Conservation (phyloP, 2,888 invertebrate genomes). For the Rhagonycha fulva region DNA sequence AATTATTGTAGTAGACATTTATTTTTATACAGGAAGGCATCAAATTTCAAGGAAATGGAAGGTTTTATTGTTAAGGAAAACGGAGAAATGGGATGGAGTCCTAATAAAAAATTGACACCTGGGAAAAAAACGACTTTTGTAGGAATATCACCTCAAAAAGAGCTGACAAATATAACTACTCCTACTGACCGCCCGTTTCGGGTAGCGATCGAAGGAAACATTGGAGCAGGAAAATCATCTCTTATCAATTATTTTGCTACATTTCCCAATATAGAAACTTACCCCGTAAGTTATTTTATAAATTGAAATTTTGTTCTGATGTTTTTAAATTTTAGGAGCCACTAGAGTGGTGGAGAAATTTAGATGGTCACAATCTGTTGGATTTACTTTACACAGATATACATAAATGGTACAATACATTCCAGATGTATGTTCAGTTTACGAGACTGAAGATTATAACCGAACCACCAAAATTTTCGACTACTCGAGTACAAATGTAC, state of each 20-base stretch:
- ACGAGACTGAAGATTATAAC: slow-evolving; percentile 86
- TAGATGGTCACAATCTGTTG: slow-evolving; percentile 77
- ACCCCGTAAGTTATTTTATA: slow-evolving; percentile 45
- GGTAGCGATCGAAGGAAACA: slow-evolving; percentile 56
- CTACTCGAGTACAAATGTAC: slow-evolving; percentile 81
- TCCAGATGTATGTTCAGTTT: slow-evolving; percentile 89
- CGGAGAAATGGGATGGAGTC: slow-evolving; percentile 39
- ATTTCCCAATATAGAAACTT: slow-evolving; percentile 51
- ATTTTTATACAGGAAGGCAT: neutral
- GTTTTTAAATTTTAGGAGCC: slow-evolving; percentile 65
- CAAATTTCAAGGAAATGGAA: slow-evolving; percentile 41
- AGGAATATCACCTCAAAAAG: slow-evolving; percentile 47
- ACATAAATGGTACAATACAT: slow-evolving; percentile 80
- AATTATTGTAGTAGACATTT: too few species aligned
- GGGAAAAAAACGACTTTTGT: slow-evolving; percentile 41
- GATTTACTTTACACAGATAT: slow-evolving; percentile 88
- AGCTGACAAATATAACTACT: slow-evolving; percentile 46
- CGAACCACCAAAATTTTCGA: slow-evolving; percentile 55
- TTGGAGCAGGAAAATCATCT: slow-evolving; percentile 56
- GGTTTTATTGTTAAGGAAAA: slow-evolving; percentile 41
- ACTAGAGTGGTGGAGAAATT: slow-evolving; percentile 82
- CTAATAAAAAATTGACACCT: slow-evolving; percentile 35
- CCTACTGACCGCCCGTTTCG: slow-evolving; percentile 51
- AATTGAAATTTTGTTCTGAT: neutral
- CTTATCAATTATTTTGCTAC: slow-evolving; percentile 52